These are phyloP conservation scores for Limanda limanda DNA, from an alignment of 2,113 vertebrate species.

Conservation along the genomic window DNA sequence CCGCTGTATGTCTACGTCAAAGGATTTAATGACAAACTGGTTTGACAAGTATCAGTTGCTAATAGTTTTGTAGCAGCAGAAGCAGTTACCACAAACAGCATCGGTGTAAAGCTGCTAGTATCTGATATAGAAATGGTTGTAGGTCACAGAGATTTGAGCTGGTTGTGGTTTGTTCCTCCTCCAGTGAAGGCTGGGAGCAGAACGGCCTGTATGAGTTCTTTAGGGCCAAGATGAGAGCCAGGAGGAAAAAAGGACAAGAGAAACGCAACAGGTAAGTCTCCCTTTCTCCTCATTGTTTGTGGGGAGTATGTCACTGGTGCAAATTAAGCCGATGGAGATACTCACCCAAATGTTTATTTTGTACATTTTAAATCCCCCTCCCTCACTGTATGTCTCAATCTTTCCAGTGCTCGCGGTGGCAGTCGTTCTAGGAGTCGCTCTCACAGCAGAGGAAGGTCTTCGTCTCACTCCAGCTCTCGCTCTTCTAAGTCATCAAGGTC, in stretches of 20 bases:
- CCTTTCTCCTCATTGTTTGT: neutral
- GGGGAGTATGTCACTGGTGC: neutral
- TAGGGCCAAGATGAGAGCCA: slow-evolving; percentile 96
- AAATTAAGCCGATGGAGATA: neutral
- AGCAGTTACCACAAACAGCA: too few relatives aligned
- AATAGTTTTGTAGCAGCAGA: too few relatives aligned
- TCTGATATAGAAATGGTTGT: neutral
- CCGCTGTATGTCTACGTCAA: too few relatives aligned
- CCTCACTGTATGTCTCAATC: neutral
- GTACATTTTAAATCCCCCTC: neutral
- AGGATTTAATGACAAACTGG: too few relatives aligned
- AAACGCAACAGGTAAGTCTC: slow-evolving; percentile 90
- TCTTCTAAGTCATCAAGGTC: slow-evolving; percentile 96
- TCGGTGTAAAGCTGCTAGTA: neutral
- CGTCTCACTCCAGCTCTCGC: slow-evolving; percentile 90
- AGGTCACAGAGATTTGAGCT: neutral
- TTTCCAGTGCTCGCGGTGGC: slow-evolving; percentile 78
- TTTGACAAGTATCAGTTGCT: too few relatives aligned
- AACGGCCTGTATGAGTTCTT: slow-evolving; percentile 98
- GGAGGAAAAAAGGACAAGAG: slow-evolving; percentile 94
- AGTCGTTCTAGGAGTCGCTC: slow-evolving; percentile 90
- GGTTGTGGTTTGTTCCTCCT: slow-evolving; percentile 45
- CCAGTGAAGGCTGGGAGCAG: slow-evolving; percentile 98
- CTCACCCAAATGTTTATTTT: neutral
- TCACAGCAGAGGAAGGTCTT: slow-evolving; percentile 92